Percentiles rank a stretch among this genome's conserved stretches.
These are phyloP conservation scores for Phymorhynchus buccinoides DNA, from an alignment of 1,140 invertebrate species.

Conservation along the genomic window DNA sequence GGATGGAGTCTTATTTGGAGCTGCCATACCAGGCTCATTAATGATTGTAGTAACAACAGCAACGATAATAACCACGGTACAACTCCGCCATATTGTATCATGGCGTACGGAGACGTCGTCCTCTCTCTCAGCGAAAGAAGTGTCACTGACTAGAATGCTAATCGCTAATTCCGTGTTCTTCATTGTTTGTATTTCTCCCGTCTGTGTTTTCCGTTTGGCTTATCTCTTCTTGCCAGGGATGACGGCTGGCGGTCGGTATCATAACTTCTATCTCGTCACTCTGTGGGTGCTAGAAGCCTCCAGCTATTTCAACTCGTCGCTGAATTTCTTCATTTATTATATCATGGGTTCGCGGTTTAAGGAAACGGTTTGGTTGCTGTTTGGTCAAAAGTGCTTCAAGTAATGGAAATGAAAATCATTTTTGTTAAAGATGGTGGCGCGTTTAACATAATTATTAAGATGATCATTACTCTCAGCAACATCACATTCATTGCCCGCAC, in stretches of 20 bases:
- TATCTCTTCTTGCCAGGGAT: background rate
- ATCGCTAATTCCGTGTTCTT: constrained; percentile 13
- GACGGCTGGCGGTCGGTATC: background rate
- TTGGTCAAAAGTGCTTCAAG: background rate
- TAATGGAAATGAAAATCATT: no score
- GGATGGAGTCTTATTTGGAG: background rate
- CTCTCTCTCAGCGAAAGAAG: background rate
- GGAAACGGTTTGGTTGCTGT: background rate
- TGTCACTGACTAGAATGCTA: constrained; percentile 18
- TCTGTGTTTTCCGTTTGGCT: background rate
- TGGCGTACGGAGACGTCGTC: background rate
- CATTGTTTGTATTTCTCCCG: background rate
- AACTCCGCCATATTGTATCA: background rate
- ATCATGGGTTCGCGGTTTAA: background rate
- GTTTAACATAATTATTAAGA: no score
- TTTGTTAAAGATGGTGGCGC: no score
- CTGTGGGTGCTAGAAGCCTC: background rate
- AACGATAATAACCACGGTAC: background rate
- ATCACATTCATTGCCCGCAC: no score
- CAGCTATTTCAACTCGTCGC: background rate
- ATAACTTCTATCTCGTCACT: background rate
- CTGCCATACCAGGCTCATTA: background rate
- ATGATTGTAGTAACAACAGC: background rate
- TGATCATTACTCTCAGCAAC: no score
- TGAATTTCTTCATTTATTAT: background rate